phyloP scores from a whole-genome alignment of 2,888 invertebrate genomes.

The Ommatoiulus sabulosus region DNA sequence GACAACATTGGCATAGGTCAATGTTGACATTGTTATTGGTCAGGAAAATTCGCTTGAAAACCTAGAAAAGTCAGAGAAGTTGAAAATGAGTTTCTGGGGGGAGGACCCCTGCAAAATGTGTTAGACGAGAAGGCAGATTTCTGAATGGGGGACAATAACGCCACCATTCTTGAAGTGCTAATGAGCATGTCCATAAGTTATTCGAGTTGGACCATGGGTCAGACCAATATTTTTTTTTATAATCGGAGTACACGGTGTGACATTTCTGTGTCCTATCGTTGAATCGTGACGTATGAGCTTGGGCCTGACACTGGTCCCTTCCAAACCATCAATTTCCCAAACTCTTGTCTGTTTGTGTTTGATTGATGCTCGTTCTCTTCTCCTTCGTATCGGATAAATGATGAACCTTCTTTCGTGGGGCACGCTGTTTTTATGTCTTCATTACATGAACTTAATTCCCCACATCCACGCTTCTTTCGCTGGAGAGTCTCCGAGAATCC shows the following conservation, averaged over 20 bases:
- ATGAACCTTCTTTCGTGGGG: neutral
- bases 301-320: neutral
- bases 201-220: neutral
- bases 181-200: neutral
- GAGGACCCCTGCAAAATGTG: too few species aligned
- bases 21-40: too few species aligned
- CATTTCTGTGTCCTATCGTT: neutral
- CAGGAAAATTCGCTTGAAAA: too few species aligned
- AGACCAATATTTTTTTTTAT: neutral
- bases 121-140: neutral
- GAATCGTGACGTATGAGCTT: conserved; percentile 2
- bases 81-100: too few species aligned
- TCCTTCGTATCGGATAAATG: neutral
- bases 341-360: conserved; percentile 17
- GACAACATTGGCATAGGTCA: too few species aligned
- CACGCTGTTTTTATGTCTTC: conserved; percentile 32
- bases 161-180: neutral
- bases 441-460: conserved; percentile 27
- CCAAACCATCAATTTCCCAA: conserved; percentile 20
- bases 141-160: neutral
- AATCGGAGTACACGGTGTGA: neutral
- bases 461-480: neutral
- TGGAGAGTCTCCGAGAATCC: neutral
- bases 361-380: conserved; percentile 7
- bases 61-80: too few species aligned